Percentiles rank a stretch among this genome's conserved stretches.
These are phyloP conservation scores for Ctenopoma kingsleyae DNA, from an alignment of 2,797 vertebrate species.

Conservation along the genomic window DNA sequence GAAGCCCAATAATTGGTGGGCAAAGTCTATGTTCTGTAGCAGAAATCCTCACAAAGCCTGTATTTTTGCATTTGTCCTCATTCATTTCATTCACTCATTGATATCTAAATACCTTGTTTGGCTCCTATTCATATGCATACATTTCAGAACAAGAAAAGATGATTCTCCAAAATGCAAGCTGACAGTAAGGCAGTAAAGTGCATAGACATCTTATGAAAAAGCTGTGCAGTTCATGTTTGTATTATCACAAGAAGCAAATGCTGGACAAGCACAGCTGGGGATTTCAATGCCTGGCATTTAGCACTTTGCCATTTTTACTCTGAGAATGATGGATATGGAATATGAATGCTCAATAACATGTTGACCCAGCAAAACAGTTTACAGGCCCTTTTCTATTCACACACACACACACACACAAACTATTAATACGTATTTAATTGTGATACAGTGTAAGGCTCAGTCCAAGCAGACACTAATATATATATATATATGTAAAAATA, in stretches of 20 bases:
- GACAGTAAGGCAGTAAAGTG: constrained; percentile 11
- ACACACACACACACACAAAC: too few species aligned
- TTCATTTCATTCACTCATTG: not conserved
- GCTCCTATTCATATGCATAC: constrained; percentile 42
- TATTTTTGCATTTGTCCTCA: constrained; percentile 13
- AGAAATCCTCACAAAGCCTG: constrained; percentile 39
- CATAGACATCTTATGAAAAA: constrained; percentile 6
- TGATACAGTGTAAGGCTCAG: too few species aligned
- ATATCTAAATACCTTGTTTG: not conserved
- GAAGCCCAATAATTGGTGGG: not conserved
- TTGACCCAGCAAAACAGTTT: constrained; percentile 65
- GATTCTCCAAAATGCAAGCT: constrained; percentile 1
- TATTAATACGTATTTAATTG: too few species aligned
- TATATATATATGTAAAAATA: too few species aligned
- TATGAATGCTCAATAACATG: constrained; percentile 66
- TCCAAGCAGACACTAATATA: too few species aligned
- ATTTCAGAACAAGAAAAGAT: not conserved
- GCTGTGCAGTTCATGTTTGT: constrained; percentile 20
- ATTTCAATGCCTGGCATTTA: constrained; percentile 65
- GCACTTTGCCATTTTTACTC: constrained; percentile 64
- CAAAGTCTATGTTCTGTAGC: not conserved
- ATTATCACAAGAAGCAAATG: constrained; percentile 34
- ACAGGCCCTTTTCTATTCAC: not conserved
- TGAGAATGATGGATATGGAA: constrained; percentile 66
- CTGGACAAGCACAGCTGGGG: constrained; percentile 47